Percentiles rank a stretch among this genome's conserved stretches.
Conservation (phyloP, 2,113 vertebrate genomes). For the Pelecanoides urinatrix region DNA sequence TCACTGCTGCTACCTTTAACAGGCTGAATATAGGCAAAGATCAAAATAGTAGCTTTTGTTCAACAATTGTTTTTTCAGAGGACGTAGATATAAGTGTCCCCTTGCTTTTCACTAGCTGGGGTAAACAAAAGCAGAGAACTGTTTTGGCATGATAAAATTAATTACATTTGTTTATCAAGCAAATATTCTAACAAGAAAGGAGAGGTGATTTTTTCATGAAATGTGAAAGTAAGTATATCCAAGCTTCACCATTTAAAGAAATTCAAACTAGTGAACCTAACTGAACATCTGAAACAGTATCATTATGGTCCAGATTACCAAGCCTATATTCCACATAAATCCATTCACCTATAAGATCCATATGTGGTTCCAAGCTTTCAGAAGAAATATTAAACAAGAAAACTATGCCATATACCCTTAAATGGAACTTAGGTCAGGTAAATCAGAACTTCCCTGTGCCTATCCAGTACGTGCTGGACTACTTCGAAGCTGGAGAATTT, state of each 20-base stretch:
- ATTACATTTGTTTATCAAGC: neutral
- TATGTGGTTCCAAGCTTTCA: neutral
- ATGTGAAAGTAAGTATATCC: neutral
- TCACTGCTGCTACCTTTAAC: neutral
- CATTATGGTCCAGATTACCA: neutral
- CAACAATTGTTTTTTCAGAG: neutral
- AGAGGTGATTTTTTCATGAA: neutral
- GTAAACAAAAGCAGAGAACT: neutral
- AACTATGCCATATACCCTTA: neutral
- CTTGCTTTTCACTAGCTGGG: neutral
- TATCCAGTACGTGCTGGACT: neutral
- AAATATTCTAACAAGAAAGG: neutral
- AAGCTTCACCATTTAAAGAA: neutral
- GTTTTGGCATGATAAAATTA: neutral
- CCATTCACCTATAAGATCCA: neutral
- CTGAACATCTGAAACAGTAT: neutral
- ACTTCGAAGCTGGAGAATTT: neutral
- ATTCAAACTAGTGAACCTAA: neutral
- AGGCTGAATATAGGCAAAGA: neutral
- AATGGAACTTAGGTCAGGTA: neutral
- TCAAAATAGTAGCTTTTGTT: neutral
- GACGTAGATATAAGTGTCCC: neutral
- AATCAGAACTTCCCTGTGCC: neutral
- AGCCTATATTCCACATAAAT: neutral
- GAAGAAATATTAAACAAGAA: neutral